Evolutionary conservation across 2,888 invertebrate genomes (phyloP), one percentile per base, ranked within the genome.

Genomic region (Scaptomyza polygonia): DNA sequence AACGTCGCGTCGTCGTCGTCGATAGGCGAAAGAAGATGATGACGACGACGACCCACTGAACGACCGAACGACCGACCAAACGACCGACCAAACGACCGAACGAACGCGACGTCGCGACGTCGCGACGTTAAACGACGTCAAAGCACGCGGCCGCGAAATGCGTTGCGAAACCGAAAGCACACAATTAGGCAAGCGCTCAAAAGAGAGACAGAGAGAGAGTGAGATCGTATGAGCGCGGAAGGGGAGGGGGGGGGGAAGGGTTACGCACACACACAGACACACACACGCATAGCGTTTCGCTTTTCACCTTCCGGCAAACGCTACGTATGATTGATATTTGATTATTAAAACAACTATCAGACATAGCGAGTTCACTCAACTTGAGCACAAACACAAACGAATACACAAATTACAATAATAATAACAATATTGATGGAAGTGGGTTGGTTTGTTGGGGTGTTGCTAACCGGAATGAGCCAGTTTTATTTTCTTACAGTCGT

Each of bases 271-370:
- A 45, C 29, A 21, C 21, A 21, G n/a, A n/a, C 21, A 25, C 12
- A 16, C n/a, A 18, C 34, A n/a, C 8, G 18, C 12, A 4, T 9
- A 48, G 45, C 14, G 48, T 30, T 16, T 58, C 18, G 59, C 43
- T 56, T 79, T 80, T 79, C 81, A 79, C 79, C 83, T 79, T 79
- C 84, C 52, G 67, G 47, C 65, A 62, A 61, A 63, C 54, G 52
- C 40, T 73, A 48, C 66, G 67, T 70, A 66, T 73, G 66, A 77
- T 77, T 65, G 58, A 69, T 76, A 34, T 69, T 65, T 47, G 56
- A 40, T 63, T 47, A 40, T 48, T 42, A 48, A 48, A 65, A 69
- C 67, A 65, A 59, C 45, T 47, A 16, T 25, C 48, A 51, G 21
- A 7, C 14, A 36, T n/a, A 25, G 25, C 3, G 36, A 63, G 83